Evolutionary conservation across 2,888 invertebrate genomes (phyloP).

Genomic region (Mythimna impura): DNA sequence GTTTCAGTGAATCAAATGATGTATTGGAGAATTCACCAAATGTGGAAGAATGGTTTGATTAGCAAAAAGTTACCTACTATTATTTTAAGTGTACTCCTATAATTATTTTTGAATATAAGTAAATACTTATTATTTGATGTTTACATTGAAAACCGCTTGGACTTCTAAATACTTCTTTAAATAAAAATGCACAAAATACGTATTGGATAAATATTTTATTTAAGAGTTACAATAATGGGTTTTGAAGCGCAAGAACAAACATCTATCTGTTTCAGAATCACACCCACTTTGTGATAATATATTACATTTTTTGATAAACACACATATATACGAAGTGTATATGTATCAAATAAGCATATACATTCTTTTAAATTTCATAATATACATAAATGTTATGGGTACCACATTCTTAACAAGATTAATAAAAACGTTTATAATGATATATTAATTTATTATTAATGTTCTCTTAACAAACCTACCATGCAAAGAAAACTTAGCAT

Average conservation of each 20-base stretch:
- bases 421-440: constrained; percentile 79
- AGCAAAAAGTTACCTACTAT: constrained; percentile 60
- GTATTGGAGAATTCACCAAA: constrained; percentile 95
- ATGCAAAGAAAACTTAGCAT: constrained; percentile 86
- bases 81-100: constrained; percentile 48
- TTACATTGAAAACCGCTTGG: constrained; percentile 24
- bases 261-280: constrained; percentile 82
- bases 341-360: constrained; percentile 79
- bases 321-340: constrained; percentile 76
- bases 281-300: constrained; percentile 80
- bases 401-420: constrained; percentile 81
- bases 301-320: constrained; percentile 79
- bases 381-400: constrained; percentile 82
- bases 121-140: constrained; percentile 41
- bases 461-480: constrained; percentile 81
- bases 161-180: constrained; percentile 57
- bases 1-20: constrained; percentile 95
- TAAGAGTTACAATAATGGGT: constrained; percentile 87
- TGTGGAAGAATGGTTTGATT: constrained; percentile 94
- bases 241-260: constrained; percentile 85
- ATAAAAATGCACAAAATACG: constrained; percentile 73
- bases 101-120: constrained; percentile 34
- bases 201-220: constrained; percentile 89
- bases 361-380: constrained; percentile 80
- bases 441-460: constrained; percentile 81